A percentile compares a stretch with the other conserved stretches of the same genome.
These are phyloP conservation scores for Tapirus indicus DNA, from an alignment of 2,797 vertebrate genomes.

Conservation along the genomic window DNA sequence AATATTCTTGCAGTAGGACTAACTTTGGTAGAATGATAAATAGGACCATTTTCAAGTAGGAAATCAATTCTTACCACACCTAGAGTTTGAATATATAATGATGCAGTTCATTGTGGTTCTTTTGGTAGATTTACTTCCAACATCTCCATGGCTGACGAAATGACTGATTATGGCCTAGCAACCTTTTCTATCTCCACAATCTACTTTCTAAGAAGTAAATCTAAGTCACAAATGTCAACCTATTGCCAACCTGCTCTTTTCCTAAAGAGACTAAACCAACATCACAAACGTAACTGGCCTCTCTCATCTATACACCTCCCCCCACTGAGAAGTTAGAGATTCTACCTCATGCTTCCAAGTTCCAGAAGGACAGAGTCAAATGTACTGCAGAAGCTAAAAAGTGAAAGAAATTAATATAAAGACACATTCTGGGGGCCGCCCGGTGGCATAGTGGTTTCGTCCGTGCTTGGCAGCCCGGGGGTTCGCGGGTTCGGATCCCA, in stretches of 20 bases:
- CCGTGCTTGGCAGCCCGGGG: too few species aligned
- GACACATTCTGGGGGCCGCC: background rate
- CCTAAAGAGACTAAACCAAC: background rate
- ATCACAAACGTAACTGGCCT: background rate
- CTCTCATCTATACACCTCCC: background rate
- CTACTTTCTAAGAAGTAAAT: slow-evolving; percentile 17
- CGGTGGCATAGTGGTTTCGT: too few species aligned
- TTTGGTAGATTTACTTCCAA: background rate
- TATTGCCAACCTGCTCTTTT: background rate
- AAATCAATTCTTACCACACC: background rate
- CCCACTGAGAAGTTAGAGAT: background rate
- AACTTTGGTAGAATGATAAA: slow-evolving; percentile 63
- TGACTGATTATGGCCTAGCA: background rate
- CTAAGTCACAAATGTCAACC: background rate
- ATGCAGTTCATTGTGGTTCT: background rate
- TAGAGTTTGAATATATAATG: slow-evolving; percentile 22
- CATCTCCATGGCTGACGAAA: background rate
- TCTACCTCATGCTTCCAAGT: background rate
- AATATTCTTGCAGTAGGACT: background rate
- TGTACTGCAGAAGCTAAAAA: background rate
- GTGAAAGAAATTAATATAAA: background rate
- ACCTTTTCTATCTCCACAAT: background rate
- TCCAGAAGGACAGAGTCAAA: background rate
- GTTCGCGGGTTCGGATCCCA: too few species aligned
- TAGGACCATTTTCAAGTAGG: background rate